These are phyloP conservation scores for Phorcus lineatus DNA, from an alignment of 2,888 invertebrate genomes.

Conservation along the genomic window DNA sequence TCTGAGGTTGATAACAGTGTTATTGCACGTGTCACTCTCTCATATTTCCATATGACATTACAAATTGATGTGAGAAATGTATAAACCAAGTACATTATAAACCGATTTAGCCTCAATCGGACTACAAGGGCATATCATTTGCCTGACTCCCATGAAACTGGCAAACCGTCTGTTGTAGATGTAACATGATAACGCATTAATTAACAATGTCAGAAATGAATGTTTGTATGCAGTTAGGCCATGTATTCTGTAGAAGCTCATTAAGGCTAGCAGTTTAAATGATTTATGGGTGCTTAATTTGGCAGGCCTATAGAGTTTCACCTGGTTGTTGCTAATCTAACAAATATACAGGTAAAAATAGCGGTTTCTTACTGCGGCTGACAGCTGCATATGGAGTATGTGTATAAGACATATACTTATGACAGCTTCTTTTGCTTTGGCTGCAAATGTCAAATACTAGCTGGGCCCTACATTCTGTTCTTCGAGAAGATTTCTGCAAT, in stretches of 20 bases:
- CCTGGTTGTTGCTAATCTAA: neutral
- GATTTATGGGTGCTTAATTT: neutral
- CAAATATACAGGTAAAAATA: neutral
- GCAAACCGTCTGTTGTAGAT: neutral
- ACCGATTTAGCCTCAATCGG: too few species aligned
- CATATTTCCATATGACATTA: too few species aligned
- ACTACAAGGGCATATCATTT: too few species aligned
- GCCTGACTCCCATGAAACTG: too few species aligned
- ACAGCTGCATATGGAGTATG: neutral
- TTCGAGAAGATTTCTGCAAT: too few species aligned
- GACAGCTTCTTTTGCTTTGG: neutral
- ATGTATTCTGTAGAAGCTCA: neutral
- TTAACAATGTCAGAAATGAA: neutral
- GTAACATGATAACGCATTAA: neutral
- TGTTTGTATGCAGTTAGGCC: neutral
- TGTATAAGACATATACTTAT: neutral
- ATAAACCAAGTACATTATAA: too few species aligned
- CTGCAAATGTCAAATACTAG: constrained; percentile 4
- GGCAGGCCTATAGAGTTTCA: neutral
- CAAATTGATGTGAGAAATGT: too few species aligned
- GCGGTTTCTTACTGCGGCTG: neutral
- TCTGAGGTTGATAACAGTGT: too few species aligned
- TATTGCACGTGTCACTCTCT: too few species aligned
- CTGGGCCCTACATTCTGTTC: too few species aligned
- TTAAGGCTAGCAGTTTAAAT: constrained; percentile 1